phyloP scores from a whole-genome alignment of 2,113 vertebrate species.

The Crypturellus undulatus region DNA sequence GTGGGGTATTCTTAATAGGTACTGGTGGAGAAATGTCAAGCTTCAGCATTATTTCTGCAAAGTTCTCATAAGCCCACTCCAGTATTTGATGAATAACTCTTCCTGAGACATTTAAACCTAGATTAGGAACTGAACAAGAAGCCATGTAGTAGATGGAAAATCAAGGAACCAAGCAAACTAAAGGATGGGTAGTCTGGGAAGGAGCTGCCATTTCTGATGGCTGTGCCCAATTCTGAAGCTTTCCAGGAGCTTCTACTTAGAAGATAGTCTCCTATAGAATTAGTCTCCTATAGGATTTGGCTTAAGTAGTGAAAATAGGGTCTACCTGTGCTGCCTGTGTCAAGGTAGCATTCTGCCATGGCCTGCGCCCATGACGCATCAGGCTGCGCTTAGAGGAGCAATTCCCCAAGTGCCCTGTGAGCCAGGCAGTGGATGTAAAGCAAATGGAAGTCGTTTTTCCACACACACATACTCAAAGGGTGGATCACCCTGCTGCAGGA shows the following conservation, averaged over 20 bases:
- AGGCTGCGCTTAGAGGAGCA: neutral
- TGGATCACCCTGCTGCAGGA: neutral
- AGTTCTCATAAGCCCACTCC: neutral
- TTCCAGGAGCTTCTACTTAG: neutral
- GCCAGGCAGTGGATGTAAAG: neutral
- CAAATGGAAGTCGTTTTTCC: neutral
- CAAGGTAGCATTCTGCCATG: neutral
- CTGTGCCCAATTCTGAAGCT: neutral
- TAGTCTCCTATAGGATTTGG: neutral
- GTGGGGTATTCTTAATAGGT: neutral
- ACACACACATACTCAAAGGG: rapidly evolving
- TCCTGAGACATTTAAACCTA: neutral
- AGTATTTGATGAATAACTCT: neutral
- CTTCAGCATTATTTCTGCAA: neutral
- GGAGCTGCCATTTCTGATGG: neutral
- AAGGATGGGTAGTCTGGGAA: neutral
- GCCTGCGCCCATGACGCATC: neutral
- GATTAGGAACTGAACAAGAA: neutral
- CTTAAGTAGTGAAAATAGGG: neutral
- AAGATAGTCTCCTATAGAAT: neutral
- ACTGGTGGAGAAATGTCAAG: neutral
- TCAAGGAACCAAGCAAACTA: neutral
- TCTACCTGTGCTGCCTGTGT: neutral
- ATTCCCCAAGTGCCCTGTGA: neutral
- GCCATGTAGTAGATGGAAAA: neutral